A percentile compares a stretch with the other conserved stretches of the same genome.
phyloP scores from a whole-genome alignment of 2,113 vertebrate genomes.

The Ifrita kowaldi region DNA sequence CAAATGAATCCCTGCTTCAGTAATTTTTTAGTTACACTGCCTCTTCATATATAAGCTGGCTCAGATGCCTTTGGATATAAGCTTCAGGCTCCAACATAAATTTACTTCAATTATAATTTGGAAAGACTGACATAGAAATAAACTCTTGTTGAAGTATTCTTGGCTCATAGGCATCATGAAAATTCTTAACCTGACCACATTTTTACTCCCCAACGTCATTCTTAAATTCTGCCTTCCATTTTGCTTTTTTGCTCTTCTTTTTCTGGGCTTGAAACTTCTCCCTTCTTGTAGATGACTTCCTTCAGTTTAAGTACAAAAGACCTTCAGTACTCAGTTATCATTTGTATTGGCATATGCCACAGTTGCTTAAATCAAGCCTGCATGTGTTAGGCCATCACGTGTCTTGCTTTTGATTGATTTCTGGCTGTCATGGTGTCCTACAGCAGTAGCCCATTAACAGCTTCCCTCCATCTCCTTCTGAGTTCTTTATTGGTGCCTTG shows the following conservation, averaged over 20 bases:
- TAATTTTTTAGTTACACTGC: neutral
- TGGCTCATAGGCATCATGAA: neutral
- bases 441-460: neutral
- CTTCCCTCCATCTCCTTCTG: neutral
- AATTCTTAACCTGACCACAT: neutral
- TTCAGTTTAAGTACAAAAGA: neutral
- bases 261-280: neutral
- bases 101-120: neutral
- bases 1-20: neutral
- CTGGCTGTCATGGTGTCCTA: neutral
- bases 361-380: neutral
- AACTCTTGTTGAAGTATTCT: neutral
- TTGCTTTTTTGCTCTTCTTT: neutral
- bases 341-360: neutral
- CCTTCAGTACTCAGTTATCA: neutral
- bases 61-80: neutral
- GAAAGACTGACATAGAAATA: neutral
- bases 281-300: neutral
- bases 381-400: neutral
- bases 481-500: neutral
- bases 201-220: neutral
- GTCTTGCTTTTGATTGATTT: neutral
- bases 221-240: neutral
- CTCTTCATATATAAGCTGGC: neutral
- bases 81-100: neutral